Evolutionary conservation across 2,113 vertebrate genomes (phyloP).

Genomic region (Halcyon senegalensis): DNA sequence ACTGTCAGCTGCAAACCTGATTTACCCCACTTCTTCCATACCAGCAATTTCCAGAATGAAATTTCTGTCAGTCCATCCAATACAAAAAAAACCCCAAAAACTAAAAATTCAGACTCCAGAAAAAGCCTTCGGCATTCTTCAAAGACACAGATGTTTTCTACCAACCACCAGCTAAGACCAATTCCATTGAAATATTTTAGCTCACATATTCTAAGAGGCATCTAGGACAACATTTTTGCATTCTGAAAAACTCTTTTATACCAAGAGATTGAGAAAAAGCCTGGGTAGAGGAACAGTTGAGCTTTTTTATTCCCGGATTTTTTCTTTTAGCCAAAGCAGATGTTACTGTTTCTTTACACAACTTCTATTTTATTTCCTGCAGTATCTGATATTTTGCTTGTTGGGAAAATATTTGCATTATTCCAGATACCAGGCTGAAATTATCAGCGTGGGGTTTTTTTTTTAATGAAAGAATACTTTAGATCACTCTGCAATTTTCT

Average conservation of each 20-base stretch:
- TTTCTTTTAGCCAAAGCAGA: background rate
- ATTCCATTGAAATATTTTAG: background rate
- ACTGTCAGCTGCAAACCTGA: background rate
- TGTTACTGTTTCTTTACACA: background rate
- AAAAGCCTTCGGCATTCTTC: background rate
- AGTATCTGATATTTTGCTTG: background rate
- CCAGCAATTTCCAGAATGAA: background rate
- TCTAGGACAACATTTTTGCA: background rate
- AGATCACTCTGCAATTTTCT: background rate
- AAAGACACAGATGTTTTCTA: background rate
- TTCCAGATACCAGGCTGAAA: background rate
- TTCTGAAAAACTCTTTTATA: background rate
- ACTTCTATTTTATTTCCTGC: background rate
- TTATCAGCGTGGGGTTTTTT: background rate
- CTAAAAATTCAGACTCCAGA: background rate
- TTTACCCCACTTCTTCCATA: background rate
- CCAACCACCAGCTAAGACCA: background rate
- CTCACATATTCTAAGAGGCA: background rate
- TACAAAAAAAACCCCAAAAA: background rate
- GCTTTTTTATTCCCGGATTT: background rate
- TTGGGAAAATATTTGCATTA: slow-evolving; percentile 9
- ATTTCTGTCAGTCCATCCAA: background rate
- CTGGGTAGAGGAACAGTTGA: background rate
- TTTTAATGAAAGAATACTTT: background rate
- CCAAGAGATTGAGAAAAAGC: background rate